Conservation (phyloP, 2,888 invertebrate species). For the Zaprionus lineosus region DNA sequence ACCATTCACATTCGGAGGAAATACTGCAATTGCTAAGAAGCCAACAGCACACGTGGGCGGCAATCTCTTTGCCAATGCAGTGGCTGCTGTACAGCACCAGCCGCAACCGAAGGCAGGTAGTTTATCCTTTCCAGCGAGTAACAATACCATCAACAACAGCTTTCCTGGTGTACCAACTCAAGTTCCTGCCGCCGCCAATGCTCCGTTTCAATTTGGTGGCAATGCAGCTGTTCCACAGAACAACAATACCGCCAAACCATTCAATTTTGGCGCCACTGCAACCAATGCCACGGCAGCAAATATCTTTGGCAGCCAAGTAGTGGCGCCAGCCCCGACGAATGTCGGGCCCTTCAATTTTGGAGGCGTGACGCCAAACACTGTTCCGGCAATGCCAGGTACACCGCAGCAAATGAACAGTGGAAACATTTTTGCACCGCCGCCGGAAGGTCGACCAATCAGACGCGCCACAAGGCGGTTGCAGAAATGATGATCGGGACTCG, state of each 20-base stretch:
- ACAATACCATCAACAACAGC: slow-evolving; percentile 3
- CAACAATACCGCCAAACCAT: slow-evolving; percentile 49
- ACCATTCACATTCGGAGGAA: slow-evolving; percentile 60
- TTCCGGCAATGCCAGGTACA: slow-evolving; percentile 23
- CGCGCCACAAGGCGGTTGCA: slow-evolving; percentile 78
- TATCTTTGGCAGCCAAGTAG: slow-evolving; percentile 49
- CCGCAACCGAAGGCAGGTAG: slow-evolving; percentile 36
- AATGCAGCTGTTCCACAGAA: slow-evolving; percentile 5
- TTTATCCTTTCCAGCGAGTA: slow-evolving; percentile 55
- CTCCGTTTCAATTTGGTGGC: slow-evolving; percentile 62
- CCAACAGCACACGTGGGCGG: slow-evolving; percentile 26
- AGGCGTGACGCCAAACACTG: slow-evolving; percentile 20
- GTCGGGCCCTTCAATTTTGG: slow-evolving; percentile 59
- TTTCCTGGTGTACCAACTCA: slow-evolving; percentile 9
- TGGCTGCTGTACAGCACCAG: slow-evolving; percentile 37
- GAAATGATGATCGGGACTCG: slow-evolving; percentile 43
- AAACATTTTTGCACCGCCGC: slow-evolving; percentile 63
- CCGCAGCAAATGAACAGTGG: slow-evolving; percentile 50
- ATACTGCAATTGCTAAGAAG: slow-evolving; percentile 5
- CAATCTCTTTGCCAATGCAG: slow-evolving; percentile 62
- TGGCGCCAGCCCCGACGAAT: slow-evolving; percentile 12
- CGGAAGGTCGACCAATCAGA: slow-evolving; percentile 65
- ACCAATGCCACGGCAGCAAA: slow-evolving; percentile 17
- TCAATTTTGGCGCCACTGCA: slow-evolving; percentile 51
- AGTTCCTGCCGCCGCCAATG: slow-evolving; percentile 15